A percentile compares a stretch with the other conserved stretches of the same genome.
Evolutionary conservation across 2,113 vertebrate genomes (phyloP).

Genomic region (Ramphastos sulfuratus): DNA sequence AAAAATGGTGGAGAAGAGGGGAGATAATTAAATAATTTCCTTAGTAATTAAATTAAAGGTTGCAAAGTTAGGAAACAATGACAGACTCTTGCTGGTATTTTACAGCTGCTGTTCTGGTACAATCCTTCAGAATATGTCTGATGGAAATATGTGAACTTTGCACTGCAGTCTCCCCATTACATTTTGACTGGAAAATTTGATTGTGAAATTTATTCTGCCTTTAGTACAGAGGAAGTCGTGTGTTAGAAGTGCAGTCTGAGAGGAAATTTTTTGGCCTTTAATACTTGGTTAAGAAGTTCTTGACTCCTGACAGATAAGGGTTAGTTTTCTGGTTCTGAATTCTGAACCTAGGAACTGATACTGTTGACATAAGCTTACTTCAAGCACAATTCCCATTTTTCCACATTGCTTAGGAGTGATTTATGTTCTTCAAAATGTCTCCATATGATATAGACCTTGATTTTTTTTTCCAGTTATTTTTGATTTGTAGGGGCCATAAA

Average conservation of each 20-base stretch:
- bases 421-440: slow-evolving; percentile 31
- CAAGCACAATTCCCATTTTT: slow-evolving; percentile 31
- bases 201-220: not conserved
- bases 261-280: slow-evolving; percentile 16
- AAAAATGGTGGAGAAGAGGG: not conserved
- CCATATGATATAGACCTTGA: slow-evolving; percentile 15
- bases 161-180: not conserved
- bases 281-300: slow-evolving; percentile 35
- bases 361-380: slow-evolving; percentile 25
- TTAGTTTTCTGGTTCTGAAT: slow-evolving; percentile 49
- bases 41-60: not conserved
- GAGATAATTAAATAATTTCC: not conserved
- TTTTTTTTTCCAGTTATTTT: slow-evolving; percentile 10
- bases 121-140: not conserved
- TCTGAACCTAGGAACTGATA: slow-evolving; percentile 38
- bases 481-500: not conserved
- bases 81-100: not conserved
- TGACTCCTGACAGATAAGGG: slow-evolving; percentile 36
- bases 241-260: slow-evolving; percentile 10
- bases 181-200: not conserved
- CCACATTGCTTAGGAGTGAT: not conserved
- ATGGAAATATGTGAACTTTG: not conserved
- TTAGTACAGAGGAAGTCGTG: not conserved
- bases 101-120: not conserved
- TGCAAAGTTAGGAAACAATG: not conserved